A percentile compares a stretch with the other conserved stretches of the same genome.
Evolutionary conservation across 1,140 invertebrate species (phyloP).

Genomic region (Pseudomyrmex concolor): DNA sequence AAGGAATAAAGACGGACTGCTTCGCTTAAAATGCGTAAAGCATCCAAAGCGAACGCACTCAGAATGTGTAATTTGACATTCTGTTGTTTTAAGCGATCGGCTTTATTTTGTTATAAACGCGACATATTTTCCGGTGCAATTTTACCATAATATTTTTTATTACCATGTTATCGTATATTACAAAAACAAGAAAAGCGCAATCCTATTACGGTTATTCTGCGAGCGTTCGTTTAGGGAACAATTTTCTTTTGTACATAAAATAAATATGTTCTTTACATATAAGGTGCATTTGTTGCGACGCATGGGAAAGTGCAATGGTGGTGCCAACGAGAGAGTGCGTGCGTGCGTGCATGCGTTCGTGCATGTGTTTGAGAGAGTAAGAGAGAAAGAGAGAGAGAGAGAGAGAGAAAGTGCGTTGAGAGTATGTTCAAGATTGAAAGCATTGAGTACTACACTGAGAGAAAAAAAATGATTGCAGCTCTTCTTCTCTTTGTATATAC

Average conservation of each 20-base stretch:
- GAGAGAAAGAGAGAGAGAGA: too few species aligned
- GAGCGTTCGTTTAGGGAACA: constrained; percentile 74
- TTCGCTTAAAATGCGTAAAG: too few species aligned
- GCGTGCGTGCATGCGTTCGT: not conserved
- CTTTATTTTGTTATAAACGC: constrained; percentile 4
- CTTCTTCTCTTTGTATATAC: too few species aligned
- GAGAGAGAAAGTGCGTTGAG: too few species aligned
- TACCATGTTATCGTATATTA: constrained; percentile 51
- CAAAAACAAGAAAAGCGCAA: constrained; percentile 51
- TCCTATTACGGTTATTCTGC: constrained; percentile 71
- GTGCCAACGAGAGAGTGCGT: constrained; percentile 54
- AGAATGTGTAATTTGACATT: too few species aligned
- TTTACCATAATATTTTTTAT: constrained; percentile 11
- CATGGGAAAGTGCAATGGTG: constrained; percentile 85
- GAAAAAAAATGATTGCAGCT: too few species aligned
- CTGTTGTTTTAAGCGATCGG: not conserved
- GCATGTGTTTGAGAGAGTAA: not conserved
- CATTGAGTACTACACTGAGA: too few species aligned
- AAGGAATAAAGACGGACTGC: too few species aligned
- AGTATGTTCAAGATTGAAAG: too few species aligned
- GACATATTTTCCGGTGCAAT: constrained; percentile 70
- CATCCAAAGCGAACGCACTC: too few species aligned
- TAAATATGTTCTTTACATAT: constrained; percentile 77
- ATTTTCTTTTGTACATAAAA: constrained; percentile 82
- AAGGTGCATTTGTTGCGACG: constrained; percentile 84